Evolutionary conservation across 2,113 vertebrate genomes (phyloP).

Genomic region (Pipra filicauda): DNA sequence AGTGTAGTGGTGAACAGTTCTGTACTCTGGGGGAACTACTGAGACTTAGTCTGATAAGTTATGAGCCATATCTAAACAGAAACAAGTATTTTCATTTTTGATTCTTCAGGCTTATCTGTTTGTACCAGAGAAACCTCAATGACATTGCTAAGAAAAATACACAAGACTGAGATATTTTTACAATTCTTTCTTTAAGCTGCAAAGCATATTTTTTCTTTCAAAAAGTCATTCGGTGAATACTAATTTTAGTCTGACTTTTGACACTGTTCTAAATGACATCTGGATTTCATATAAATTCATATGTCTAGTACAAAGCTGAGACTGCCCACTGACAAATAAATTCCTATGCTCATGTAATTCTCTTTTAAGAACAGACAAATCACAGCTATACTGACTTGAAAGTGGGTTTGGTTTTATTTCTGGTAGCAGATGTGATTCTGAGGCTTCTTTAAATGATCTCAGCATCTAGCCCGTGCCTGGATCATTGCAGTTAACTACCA

Average conservation of each 20-base stretch:
- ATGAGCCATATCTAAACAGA: not conserved
- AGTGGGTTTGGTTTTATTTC: not conserved
- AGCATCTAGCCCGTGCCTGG: not conserved
- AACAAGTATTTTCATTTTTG: not conserved
- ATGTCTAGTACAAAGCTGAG: slow-evolving; percentile 24
- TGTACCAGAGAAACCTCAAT: not conserved
- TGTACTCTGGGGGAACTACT: not conserved
- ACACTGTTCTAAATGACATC: slow-evolving; percentile 25
- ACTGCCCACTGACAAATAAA: slow-evolving; percentile 14
- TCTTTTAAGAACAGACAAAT: not conserved
- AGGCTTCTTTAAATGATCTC: not conserved
- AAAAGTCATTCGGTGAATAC: not conserved
- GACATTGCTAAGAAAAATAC: not conserved
- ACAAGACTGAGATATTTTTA: not conserved
- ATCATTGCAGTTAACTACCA: not conserved
- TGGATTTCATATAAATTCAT: slow-evolving; percentile 19
- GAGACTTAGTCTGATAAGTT: not conserved
- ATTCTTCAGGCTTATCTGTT: not conserved
- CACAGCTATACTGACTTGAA: not conserved
- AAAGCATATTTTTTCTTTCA: not conserved
- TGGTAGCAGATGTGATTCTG: not conserved
- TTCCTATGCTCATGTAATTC: not conserved
- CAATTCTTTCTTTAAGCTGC: not conserved
- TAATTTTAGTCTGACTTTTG: slow-evolving; percentile 40
- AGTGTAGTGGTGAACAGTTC: not conserved